Evolutionary conservation across 2,888 invertebrate genomes (phyloP).

Genomic region (Sesia bembeciformis): DNA sequence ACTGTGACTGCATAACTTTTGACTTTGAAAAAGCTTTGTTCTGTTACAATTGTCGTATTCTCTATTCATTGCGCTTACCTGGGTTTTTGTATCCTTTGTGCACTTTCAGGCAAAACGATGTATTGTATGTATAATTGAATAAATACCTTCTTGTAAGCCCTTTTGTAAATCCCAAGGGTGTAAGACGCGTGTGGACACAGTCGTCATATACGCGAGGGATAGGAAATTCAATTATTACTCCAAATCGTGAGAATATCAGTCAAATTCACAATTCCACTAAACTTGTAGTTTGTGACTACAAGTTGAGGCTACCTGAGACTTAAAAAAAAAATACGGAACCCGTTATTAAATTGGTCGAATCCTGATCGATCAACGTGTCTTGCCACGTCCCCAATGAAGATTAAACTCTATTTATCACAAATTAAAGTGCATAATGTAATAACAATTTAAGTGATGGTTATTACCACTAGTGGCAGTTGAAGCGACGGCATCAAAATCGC

Average conservation of each 20-base stretch:
- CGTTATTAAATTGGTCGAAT: constrained; percentile 41
- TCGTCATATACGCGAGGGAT: constrained; percentile 3
- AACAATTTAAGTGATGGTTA: constrained; percentile 32
- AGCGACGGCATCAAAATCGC: constrained; percentile 57
- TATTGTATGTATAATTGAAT: constrained; percentile 70
- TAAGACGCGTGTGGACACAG: constrained; percentile 23
- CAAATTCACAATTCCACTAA: neutral
- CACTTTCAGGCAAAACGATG: constrained; percentile 56
- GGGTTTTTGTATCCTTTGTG: constrained; percentile 51
- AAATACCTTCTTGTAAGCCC: constrained; percentile 51
- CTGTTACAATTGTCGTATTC: constrained; percentile 48
- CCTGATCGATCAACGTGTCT: constrained; percentile 15
- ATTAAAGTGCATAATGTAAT: constrained; percentile 48
- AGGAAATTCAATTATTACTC: constrained; percentile 16
- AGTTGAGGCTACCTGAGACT: constrained; percentile 39
- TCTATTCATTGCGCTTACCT: constrained; percentile 61
- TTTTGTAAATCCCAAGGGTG: constrained; percentile 24
- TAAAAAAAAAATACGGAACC: constrained; percentile 49
- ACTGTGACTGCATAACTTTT: constrained; percentile 45
- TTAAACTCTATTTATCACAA: constrained; percentile 45
- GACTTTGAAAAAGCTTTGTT: constrained; percentile 58
- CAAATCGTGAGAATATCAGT: constrained; percentile 9
- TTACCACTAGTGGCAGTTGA: constrained; percentile 31
- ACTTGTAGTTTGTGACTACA: constrained; percentile 8
- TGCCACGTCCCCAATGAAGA: constrained; percentile 26